These are phyloP conservation scores for Platichthys flesus DNA, from an alignment of 2,113 vertebrate species.

Conservation along the genomic window DNA sequence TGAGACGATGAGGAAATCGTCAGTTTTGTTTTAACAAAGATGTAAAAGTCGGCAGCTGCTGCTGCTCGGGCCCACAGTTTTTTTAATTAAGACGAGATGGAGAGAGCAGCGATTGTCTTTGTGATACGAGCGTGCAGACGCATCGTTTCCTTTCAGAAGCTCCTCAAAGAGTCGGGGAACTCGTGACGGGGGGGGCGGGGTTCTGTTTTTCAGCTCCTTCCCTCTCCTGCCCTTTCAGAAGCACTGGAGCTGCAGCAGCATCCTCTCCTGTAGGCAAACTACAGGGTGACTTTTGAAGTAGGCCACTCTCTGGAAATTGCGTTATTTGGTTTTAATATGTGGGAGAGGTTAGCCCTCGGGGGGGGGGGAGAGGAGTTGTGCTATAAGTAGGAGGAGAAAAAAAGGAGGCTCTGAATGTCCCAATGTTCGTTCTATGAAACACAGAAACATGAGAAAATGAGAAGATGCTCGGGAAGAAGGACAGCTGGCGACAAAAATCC, in stretches of 20 bases:
- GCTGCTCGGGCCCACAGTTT: constrained; percentile 30
- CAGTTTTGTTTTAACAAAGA: no score
- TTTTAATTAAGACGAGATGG: constrained; percentile 62
- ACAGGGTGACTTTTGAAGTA: constrained; percentile 61
- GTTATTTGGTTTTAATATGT: constrained; percentile 57
- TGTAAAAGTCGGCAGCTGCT: constrained; percentile 17
- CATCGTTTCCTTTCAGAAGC: constrained; percentile 63
- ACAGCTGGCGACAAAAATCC: constrained; percentile 61
- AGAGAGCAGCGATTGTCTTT: constrained; percentile 61
- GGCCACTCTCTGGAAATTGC: constrained; percentile 39
- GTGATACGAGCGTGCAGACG: constrained; percentile 52
- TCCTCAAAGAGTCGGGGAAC: constrained; percentile 46
- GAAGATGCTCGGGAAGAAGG: constrained; percentile 46
- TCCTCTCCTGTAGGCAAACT: constrained; percentile 47
- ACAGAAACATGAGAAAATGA: constrained; percentile 33
- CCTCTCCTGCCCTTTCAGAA: constrained; percentile 25
- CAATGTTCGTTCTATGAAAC: constrained; percentile 29
- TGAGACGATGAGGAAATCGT: no score
- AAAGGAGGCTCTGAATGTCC: constrained; percentile 12
- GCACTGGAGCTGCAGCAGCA: constrained; percentile 41
- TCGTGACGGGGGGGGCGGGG: constrained; percentile 18
- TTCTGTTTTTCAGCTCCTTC: no score
- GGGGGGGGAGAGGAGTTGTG: not conserved
- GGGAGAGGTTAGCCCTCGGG: constrained; percentile 33
- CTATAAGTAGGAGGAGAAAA: not conserved